Percentiles rank a stretch among this genome's conserved stretches.
Conservation (phyloP, 2,797 vertebrate species). For the Phataginus tricuspis region DNA sequence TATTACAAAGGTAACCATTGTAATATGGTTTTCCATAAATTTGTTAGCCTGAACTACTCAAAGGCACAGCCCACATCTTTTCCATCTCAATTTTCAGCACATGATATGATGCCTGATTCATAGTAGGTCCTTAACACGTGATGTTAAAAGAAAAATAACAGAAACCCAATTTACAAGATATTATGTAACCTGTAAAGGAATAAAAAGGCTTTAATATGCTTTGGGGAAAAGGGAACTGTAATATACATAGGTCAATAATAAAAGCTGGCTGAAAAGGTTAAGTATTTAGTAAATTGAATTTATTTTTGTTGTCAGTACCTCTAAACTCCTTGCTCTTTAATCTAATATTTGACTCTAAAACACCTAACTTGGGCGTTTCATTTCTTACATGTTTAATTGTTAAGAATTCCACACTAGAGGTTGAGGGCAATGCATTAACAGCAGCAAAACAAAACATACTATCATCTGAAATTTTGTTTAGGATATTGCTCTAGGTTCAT, state of each 20-base stretch:
- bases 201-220: conserved; percentile 40
- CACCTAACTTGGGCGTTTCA: background rate
- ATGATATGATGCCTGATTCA: background rate
- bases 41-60: background rate
- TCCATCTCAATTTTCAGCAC: background rate
- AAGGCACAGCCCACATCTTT: background rate
- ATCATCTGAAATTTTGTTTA: conserved; percentile 29
- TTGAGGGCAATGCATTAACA: conserved; percentile 8
- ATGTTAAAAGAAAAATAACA: conserved; percentile 1
- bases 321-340: conserved; percentile 47
- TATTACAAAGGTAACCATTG: background rate
- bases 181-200: background rate
- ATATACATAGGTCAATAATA: conserved; percentile 30
- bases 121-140: background rate
- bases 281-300: conserved; percentile 62
- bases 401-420: conserved; percentile 11
- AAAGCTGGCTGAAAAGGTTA: conserved; percentile 40
- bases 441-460: background rate
- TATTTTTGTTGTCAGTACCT: conserved; percentile 48
- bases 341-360: conserved; percentile 44
- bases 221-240: background rate
- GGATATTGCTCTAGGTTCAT: background rate
- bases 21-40: background rate
- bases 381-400: conserved; percentile 60
- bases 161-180: background rate